Evolutionary conservation across 92 coral and sea anemone genomes (phyloP).

Genomic region (Montipora capitata): DNA sequence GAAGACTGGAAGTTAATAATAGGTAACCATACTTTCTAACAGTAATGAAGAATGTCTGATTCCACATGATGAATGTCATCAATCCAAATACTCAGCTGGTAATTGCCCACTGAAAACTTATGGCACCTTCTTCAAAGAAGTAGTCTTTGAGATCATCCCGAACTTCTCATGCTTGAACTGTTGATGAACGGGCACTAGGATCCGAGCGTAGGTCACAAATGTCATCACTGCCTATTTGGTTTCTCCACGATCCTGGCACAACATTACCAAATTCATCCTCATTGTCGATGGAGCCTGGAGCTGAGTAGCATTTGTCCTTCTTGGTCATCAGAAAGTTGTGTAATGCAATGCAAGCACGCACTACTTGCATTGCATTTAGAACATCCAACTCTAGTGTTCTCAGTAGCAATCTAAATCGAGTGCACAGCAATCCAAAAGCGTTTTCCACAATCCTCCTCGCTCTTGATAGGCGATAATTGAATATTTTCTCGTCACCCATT

Average conservation of each 20-base stretch:
- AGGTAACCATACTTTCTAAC: background rate
- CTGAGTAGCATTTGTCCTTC: conserved; percentile 59
- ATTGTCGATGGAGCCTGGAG: conserved; percentile 54
- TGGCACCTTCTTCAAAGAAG: conserved; percentile 78
- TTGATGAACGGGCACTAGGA: conserved; percentile 57
- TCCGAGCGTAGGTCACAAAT: conserved; percentile 37
- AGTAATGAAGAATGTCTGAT: background rate
- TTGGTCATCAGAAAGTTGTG: conserved; percentile 69
- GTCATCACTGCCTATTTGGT: conserved; percentile 1
- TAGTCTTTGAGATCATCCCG: conserved; percentile 72
- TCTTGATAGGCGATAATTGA: conserved; percentile 58
- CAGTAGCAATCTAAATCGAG: conserved; percentile 74
- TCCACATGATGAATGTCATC: background rate
- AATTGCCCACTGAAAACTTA: conserved; percentile 72
- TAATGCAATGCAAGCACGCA: conserved; percentile 63
- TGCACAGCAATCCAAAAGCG: conserved; percentile 74
- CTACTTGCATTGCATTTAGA: conserved; percentile 67
- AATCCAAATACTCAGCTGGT: conserved; percentile 40
- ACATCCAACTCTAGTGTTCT: conserved; percentile 73
- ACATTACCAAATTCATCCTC: conserved; percentile 61
- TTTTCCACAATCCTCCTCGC: conserved; percentile 51
- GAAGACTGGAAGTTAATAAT: background rate
- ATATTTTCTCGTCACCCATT: conserved; percentile 72
- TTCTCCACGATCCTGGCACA: conserved; percentile 61
- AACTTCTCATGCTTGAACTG: conserved; percentile 68